Base-by-base conservation (phyloP, 1,140 invertebrate genomes). In the Hesperophylax magnus region DNA sequence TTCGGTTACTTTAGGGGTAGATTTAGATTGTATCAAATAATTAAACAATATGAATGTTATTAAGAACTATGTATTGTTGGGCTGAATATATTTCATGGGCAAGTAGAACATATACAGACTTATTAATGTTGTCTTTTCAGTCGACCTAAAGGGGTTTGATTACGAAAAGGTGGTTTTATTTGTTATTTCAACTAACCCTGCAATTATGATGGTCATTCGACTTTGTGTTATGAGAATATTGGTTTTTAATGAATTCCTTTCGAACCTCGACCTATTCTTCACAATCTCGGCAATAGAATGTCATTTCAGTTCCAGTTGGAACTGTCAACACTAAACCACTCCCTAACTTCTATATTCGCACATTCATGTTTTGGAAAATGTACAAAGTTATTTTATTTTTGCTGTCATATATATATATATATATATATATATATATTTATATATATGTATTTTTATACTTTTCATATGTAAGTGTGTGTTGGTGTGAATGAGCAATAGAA, bases 361-460 rank as follows among this genome's bases (percentile, higher is more conserved):
- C 67, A 71, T 53, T 47, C 27, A 67, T 67, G 47, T 71, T 71
- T 18, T 52, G n/a, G 18, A 20, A 9, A 52, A 71, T 47, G 67
- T 71, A 71, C 22, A 71, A 71, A 71, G 52, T 75, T 75, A 75
- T 75, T 75, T 54, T 75, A 75, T 75, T 75, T 75, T 75, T 75
- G 71, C 72, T 76, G 54, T 60, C 72, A 60, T 76, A 75, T 75
- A 58, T 34, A 14, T 65, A 67, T 67, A 39, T 67, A 67, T 67
- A 34, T 67, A n/a, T 72, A 72, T 76, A 61, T 76, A 61, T 76
- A 76, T 76, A 76, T n/a, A n/a, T n/a, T n/a, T n/a, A n/a, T n/a
- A 39, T 67, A 67, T 67, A 34, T 67, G 34, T 72, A 72, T 76
- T 76, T 76, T 76, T 76, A 76, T 76, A 76, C 72, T 76, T 76